These are phyloP conservation scores for Pseudoips prasinana DNA, from an alignment of 2,888 invertebrate genomes.

Conservation along the genomic window DNA sequence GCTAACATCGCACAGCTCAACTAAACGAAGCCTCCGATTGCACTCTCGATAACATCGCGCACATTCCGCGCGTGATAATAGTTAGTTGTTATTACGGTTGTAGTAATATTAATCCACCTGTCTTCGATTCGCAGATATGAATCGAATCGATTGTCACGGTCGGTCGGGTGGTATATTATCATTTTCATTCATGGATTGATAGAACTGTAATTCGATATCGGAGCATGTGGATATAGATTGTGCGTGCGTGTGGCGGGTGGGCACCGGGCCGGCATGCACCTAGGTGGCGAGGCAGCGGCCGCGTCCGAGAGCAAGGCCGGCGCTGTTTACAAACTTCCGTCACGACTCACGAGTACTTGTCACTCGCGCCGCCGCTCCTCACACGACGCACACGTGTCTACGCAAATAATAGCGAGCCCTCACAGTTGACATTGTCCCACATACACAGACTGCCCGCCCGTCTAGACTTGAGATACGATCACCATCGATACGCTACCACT, in stretches of 20 bases:
- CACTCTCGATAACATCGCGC: slow-evolving; percentile 29
- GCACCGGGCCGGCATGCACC: too few species aligned
- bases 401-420: slow-evolving; percentile 78
- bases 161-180: slow-evolving; percentile 54
- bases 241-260: slow-evolving; percentile 52
- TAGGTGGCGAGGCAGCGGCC: slow-evolving; percentile 49
- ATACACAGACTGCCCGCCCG: slow-evolving; percentile 56
- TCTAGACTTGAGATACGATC: slow-evolving; percentile 68
- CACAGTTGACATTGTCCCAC: slow-evolving; percentile 76
- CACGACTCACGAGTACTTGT: slow-evolving; percentile 68
- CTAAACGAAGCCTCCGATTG: slow-evolving; percentile 11
- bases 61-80: slow-evolving; percentile 39
- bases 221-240: slow-evolving; percentile 50
- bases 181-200: slow-evolving; percentile 60
- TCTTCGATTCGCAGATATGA: slow-evolving; percentile 45
- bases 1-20: slow-evolving; percentile 1
- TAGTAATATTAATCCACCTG: slow-evolving; percentile 50
- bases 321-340: slow-evolving; percentile 78
- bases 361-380: slow-evolving; percentile 50
- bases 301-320: slow-evolving; percentile 71
- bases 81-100: slow-evolving; percentile 39
- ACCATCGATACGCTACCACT: slow-evolving; percentile 52
- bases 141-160: slow-evolving; percentile 58
- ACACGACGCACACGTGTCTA: slow-evolving; percentile 65
- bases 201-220: slow-evolving; percentile 55